Evolutionary conservation across 2,888 invertebrate genomes (phyloP), one percentile per base, ranked within the genome.

Genomic region (Lycocerus yunnanus): DNA sequence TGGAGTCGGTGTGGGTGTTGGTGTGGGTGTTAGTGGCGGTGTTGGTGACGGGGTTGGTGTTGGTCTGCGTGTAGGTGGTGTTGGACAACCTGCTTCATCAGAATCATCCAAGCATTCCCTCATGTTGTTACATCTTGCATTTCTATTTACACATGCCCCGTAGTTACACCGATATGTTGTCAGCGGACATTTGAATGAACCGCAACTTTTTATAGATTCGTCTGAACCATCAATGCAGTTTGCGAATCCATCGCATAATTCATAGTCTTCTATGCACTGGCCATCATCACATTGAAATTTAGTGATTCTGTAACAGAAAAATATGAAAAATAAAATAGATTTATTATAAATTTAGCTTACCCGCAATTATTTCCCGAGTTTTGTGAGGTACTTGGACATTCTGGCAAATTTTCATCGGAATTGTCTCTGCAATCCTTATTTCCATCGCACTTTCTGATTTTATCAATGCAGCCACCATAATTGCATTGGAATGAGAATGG

Each of bases 381-480:
- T 1, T 63, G 58, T 3, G 2, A 13, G 10, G 8, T 14, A 74
- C 6, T 72, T 16, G 16, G 3, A 71, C 87, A 87, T 63, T 72
- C 78, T 0, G 83, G 72, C 10, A 81, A 69, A 10, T 77, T 81
- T 77, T 89, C 89, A 79, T 89, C 89, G 14, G 89, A 89, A 61
- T 85, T 85, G 76, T 89, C 89, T 43, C 83, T 80, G 77, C 89
- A 90, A 73, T 90, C 87, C 66, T 81, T 76, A 65, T 84, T 79
- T 0, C 88, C 88, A 78, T 89, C 85, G 78, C 89, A 89, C 16
- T 77, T 78, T 9, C 79, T 71, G 5, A 1, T 85, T 15, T 84
- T 84, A 74, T 86, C 86, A 8, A 89, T 84, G 78, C 90, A 90
- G 3, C 88, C 90, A 11, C 90, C 90, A 77, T 90, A 90, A 11